phyloP scores from a whole-genome alignment of 2,888 invertebrate species.

The Eupeodes luniger region DNA sequence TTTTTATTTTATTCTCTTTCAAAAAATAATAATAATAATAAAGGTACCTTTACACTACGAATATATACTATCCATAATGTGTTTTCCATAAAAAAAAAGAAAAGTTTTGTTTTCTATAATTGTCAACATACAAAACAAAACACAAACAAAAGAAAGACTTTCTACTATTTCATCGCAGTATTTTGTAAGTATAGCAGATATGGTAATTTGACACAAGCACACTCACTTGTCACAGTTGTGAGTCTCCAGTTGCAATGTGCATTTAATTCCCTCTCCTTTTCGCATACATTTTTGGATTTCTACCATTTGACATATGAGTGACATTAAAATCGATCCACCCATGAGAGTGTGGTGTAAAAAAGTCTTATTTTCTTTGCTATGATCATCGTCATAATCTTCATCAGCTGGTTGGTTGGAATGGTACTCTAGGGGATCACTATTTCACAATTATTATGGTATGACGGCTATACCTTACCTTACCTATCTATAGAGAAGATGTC shows the following conservation, averaged over 20 bases:
- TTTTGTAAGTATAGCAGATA: conserved; percentile 4
- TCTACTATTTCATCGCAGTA: conserved; percentile 36
- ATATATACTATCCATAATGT: background rate
- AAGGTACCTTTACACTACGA: background rate
- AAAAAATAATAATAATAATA: background rate
- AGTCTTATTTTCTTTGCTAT: conserved; percentile 38
- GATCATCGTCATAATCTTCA: conserved; percentile 2
- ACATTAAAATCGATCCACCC: conserved; percentile 72
- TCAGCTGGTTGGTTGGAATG: background rate
- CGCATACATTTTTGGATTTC: conserved; percentile 19
- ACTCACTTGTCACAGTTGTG: conserved; percentile 66
- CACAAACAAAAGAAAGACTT: conserved; percentile 47
- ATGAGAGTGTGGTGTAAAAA: conserved; percentile 43
- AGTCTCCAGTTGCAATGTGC: conserved; percentile 46
- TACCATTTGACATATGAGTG: conserved; percentile 48
- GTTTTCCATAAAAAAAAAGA: conserved; percentile 25
- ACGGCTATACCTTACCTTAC: no score
- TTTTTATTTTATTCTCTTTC: conserved; percentile 37
- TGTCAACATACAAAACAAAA: conserved; percentile 43
- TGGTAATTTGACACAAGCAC: conserved; percentile 70
- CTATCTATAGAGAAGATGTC: background rate
- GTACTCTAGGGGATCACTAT: conserved; percentile 42
- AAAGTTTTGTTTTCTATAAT: conserved; percentile 67
- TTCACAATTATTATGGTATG: conserved; percentile 40
- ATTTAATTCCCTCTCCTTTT: conserved; percentile 31